These are phyloP conservation scores for Bradypus variegatus DNA, from an alignment of 2,797 vertebrate species.

Conservation along the genomic window DNA sequence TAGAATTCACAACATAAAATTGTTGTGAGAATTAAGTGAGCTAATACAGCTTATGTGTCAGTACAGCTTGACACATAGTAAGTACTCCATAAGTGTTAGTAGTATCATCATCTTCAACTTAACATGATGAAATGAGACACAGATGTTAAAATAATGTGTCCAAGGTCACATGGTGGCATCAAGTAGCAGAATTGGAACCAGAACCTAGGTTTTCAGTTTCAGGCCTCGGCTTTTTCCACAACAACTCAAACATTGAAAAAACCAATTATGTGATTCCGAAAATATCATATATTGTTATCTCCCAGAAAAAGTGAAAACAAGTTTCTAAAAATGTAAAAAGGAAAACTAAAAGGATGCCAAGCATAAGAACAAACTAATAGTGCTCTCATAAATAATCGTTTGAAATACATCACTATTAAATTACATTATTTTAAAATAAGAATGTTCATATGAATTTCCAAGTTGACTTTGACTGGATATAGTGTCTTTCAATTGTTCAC, in stretches of 20 bases:
- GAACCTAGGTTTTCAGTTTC: too few relatives aligned
- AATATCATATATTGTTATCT: not conserved
- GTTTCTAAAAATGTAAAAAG: conserved; percentile 26
- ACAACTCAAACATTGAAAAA: not conserved
- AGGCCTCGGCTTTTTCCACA: not conserved
- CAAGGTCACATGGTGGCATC: too few relatives aligned
- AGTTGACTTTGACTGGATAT: not conserved
- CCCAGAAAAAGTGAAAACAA: not conserved
- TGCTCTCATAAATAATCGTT: not conserved
- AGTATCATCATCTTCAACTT: not conserved
- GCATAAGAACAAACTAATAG: not conserved
- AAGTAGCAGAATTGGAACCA: too few relatives aligned
- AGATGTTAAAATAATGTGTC: too few relatives aligned
- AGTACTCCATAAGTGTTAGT: not conserved
- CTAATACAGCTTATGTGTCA: not conserved
- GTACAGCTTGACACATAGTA: not conserved
- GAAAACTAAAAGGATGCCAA: not conserved
- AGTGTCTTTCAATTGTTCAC: not conserved
- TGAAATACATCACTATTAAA: conserved; percentile 1
- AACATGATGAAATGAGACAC: too few relatives aligned
- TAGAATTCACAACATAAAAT: not conserved
- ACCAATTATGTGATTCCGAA: not conserved
- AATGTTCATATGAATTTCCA: not conserved
- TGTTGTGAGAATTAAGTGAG: not conserved
- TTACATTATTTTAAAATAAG: not conserved